Percentiles rank a stretch among this genome's conserved stretches.
Conservation (phyloP, 2,797 vertebrate species). For the Pseudotriccus pelzelni region DNA sequence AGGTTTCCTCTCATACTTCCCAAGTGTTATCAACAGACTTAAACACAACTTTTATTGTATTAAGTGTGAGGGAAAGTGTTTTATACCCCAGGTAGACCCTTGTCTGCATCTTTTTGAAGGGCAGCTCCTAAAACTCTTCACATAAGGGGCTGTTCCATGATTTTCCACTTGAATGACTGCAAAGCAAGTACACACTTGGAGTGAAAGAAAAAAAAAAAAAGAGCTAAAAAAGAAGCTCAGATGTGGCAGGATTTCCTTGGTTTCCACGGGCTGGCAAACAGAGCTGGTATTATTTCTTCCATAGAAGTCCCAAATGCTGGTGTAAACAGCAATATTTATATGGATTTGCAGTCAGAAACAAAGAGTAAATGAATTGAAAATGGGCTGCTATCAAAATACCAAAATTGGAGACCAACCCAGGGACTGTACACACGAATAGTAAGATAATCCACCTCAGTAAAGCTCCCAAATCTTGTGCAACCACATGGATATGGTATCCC, state of each 20-base stretch:
- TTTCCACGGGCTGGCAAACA: neutral
- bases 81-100: neutral
- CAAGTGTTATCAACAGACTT: neutral
- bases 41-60: neutral
- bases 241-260: neutral
- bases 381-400: neutral
- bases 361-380: neutral
- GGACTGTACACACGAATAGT: rapidly evolving
- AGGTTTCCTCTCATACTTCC: neutral
- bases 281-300: neutral
- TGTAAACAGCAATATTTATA: neutral
- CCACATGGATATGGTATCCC: neutral
- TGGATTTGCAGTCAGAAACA: neutral
- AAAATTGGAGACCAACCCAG: neutral
- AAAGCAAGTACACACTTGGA: neutral
- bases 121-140: neutral
- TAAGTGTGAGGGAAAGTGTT: neutral
- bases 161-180: neutral
- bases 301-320: neutral
- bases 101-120: neutral
- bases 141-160: neutral
- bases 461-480: neutral
- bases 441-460: neutral
- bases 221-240: neutral
- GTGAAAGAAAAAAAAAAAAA: neutral